A percentile compares a stretch with the other conserved stretches of the same genome.
phyloP scores from a whole-genome alignment of 2,888 invertebrate genomes.

The Bellardia pandia region DNA sequence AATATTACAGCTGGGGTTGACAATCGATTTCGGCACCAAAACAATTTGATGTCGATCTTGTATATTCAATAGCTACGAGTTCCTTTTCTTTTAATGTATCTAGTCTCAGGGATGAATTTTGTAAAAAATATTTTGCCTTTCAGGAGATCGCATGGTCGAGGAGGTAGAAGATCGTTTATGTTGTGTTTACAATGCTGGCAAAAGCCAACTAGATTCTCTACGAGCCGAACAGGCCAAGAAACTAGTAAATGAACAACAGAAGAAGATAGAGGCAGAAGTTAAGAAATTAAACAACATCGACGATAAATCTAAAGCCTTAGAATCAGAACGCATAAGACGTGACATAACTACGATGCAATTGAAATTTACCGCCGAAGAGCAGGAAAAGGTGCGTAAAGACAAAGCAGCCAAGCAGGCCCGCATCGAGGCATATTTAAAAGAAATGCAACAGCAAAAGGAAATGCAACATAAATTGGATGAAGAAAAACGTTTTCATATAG shows the following conservation, averaged over 20 bases:
- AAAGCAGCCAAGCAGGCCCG: constrained; percentile 79
- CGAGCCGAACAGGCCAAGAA: constrained; percentile 81
- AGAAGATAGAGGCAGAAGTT: constrained; percentile 85
- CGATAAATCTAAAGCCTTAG: constrained; percentile 83
- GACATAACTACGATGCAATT: constrained; percentile 85
- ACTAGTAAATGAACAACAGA: constrained; percentile 83
- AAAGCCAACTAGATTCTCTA: constrained; percentile 83
- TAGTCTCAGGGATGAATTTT: too few relatives aligned
- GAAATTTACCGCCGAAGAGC: constrained; percentile 82
- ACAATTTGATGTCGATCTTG: too few relatives aligned
- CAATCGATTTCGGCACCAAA: too few relatives aligned
- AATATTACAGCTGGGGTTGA: too few relatives aligned
- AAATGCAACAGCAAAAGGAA: constrained; percentile 77
- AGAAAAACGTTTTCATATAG: constrained; percentile 77
- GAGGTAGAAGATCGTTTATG: constrained; percentile 84
- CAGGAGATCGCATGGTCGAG: constrained; percentile 80
- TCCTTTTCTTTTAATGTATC: too few relatives aligned
- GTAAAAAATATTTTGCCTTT: neutral
- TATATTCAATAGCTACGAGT: too few relatives aligned
- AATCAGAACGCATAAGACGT: constrained; percentile 85
- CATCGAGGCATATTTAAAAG: constrained; percentile 78
- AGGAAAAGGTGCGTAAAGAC: constrained; percentile 77
- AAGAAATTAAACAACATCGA: constrained; percentile 84
- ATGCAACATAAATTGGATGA: constrained; percentile 73
- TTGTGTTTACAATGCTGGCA: constrained; percentile 84